phyloP scores from a whole-genome alignment of 2,113 vertebrate genomes.

The Myiozetetes cayanensis region DNA sequence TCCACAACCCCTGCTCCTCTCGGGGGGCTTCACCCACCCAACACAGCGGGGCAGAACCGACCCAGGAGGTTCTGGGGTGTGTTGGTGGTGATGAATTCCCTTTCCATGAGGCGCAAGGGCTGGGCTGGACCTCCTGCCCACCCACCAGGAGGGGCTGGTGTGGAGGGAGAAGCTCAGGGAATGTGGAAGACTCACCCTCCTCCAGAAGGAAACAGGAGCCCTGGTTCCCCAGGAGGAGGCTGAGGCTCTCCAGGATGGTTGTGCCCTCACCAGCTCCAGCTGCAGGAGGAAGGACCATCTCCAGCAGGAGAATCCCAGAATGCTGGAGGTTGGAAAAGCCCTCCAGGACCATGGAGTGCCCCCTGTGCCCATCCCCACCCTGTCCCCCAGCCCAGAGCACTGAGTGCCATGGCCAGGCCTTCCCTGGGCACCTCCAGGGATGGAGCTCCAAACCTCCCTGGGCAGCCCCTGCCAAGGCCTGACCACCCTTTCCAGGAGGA shows the following conservation, averaged over 20 bases:
- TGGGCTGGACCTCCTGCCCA: background rate
- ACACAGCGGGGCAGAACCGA: background rate
- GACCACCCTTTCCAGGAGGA: too few species aligned
- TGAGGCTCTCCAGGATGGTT: background rate
- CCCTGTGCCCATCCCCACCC: too few species aligned
- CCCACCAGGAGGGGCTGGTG: background rate
- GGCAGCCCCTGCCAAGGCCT: too few species aligned
- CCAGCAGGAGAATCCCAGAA: background rate
- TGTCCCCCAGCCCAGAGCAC: too few species aligned
- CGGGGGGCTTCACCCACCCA: background rate
- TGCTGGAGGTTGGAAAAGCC: background rate
- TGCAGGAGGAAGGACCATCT: background rate
- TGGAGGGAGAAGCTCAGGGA: background rate
- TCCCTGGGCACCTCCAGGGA: too few species aligned
- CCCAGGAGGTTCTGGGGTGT: background rate
- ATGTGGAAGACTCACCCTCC: too few species aligned
- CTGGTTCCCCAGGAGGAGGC: background rate
- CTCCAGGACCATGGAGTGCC: background rate
- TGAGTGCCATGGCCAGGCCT: too few species aligned
- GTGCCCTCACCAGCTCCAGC: background rate
- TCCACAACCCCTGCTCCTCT: background rate
- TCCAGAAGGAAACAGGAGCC: background rate
- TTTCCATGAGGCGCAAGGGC: background rate
- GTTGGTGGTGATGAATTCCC: background rate
- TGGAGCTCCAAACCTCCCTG: too few species aligned